These are phyloP conservation scores for Chiroxiphia lanceolata DNA, from an alignment of 2,797 vertebrate genomes.

Conservation along the genomic window DNA sequence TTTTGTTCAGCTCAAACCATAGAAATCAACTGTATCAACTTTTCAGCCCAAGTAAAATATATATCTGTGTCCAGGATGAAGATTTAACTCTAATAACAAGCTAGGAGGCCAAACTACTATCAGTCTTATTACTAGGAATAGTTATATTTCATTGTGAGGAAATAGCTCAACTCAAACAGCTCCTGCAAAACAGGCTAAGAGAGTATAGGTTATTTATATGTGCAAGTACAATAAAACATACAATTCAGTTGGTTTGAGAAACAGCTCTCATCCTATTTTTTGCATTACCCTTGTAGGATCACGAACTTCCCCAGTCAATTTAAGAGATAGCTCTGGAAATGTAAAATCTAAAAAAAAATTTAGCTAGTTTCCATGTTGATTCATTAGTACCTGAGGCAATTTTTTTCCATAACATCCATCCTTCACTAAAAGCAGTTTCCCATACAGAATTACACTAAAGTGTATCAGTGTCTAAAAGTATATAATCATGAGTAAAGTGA, in stretches of 20 bases:
- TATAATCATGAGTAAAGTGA: not conserved
- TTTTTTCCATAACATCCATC: not conserved
- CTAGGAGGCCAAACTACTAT: not conserved
- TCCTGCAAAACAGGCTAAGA: not conserved
- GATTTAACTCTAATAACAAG: not conserved
- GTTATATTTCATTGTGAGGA: not conserved
- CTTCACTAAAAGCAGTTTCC: not conserved
- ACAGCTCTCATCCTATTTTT: not conserved
- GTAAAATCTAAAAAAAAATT: not conserved
- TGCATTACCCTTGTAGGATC: not conserved
- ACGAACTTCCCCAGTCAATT: not conserved
- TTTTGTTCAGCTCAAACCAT: not conserved
- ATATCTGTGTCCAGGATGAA: not conserved
- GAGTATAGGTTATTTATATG: not conserved
- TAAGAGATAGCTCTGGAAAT: not conserved
- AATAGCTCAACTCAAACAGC: not conserved
- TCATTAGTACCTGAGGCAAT: not conserved
- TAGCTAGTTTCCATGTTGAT: not conserved
- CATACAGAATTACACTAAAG: not conserved
- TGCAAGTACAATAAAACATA: not conserved
- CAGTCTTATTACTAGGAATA: not conserved
- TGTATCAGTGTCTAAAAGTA: not conserved
- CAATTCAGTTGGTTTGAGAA: not conserved
- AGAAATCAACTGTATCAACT: not conserved
- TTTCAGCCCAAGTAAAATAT: not conserved